Conservation (phyloP, 2,888 invertebrate genomes). For the Cataglyphis albicans region DNA sequence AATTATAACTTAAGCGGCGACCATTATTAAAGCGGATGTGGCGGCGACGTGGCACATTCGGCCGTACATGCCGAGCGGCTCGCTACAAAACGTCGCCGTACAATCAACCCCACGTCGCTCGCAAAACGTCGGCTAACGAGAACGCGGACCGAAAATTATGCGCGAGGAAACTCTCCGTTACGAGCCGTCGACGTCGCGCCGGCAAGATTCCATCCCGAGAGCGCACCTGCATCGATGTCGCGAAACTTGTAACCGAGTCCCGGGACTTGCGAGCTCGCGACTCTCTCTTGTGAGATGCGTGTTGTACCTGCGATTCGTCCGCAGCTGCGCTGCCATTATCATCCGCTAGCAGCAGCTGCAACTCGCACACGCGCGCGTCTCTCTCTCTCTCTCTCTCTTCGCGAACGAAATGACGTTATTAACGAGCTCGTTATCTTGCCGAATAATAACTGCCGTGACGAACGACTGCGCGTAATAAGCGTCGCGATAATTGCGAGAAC, state of each 20-base stretch:
- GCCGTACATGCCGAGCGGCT: neutral
- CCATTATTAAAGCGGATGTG: slow-evolving; percentile 64
- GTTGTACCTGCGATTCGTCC: neutral
- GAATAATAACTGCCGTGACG: slow-evolving; percentile 47
- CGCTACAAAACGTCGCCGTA: slow-evolving; percentile 62
- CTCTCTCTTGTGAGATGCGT: neutral
- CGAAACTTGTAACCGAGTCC: slow-evolving; percentile 1
- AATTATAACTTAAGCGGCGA: slow-evolving; percentile 42
- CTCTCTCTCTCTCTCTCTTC: neutral
- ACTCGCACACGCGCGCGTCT: neutral
- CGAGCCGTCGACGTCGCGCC: neutral
- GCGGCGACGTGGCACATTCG: neutral
- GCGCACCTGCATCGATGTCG: slow-evolving; percentile 11
- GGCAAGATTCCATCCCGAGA: slow-evolving; percentile 24
- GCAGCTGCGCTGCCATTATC: slow-evolving; percentile 32
- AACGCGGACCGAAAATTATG: slow-evolving; percentile 65
- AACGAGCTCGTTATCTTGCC: slow-evolving; percentile 53
- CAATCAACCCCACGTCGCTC: slow-evolving; percentile 63
- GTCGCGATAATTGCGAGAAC: slow-evolving; percentile 45
- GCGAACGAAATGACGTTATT: slow-evolving; percentile 41
- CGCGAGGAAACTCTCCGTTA: slow-evolving; percentile 22
- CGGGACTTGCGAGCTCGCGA: slow-evolving; percentile 1
- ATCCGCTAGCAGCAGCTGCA: slow-evolving; percentile 1
- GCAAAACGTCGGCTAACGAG: slow-evolving; percentile 63
- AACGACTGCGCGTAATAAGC: slow-evolving; percentile 47